phyloP scores from a whole-genome alignment of 2,888 invertebrate species.

The Bombyx huttoni region DNA sequence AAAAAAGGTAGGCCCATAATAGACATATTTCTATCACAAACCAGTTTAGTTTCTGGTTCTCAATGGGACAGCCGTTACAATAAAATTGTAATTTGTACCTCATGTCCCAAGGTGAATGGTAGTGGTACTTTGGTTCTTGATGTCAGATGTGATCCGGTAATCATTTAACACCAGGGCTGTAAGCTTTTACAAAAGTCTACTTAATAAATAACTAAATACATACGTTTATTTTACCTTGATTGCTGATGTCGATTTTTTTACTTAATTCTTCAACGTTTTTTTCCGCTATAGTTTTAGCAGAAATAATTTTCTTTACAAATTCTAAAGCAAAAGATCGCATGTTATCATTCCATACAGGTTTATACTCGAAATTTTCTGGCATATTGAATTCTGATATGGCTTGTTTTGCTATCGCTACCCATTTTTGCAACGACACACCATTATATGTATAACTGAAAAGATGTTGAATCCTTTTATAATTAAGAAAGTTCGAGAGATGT shows the following conservation, averaged over 20 bases:
- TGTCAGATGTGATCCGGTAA: no score
- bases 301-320: slow-evolving; percentile 40
- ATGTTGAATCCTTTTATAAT: background rate
- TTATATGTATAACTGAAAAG: slow-evolving; percentile 45
- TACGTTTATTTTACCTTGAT: slow-evolving; percentile 30
- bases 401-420: slow-evolving; percentile 59
- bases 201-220: background rate
- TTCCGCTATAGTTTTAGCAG: slow-evolving; percentile 40
- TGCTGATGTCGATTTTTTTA: slow-evolving; percentile 25
- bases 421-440: slow-evolving; percentile 48
- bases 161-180: no score
- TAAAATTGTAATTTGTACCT: no score
- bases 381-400: slow-evolving; percentile 71
- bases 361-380: slow-evolving; percentile 60
- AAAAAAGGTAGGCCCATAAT: no score
- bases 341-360: slow-evolving; percentile 56
- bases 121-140: no score
- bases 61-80: no score
- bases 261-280: slow-evolving; percentile 36
- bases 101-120: no score
- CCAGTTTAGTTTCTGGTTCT: no score
- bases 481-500: no score
- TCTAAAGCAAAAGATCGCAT: slow-evolving; percentile 35
- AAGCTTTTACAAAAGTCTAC: background rate
- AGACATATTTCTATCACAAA: no score